Conservation (phyloP, 2,113 vertebrate species). For the Spilogale gracilis region DNA sequence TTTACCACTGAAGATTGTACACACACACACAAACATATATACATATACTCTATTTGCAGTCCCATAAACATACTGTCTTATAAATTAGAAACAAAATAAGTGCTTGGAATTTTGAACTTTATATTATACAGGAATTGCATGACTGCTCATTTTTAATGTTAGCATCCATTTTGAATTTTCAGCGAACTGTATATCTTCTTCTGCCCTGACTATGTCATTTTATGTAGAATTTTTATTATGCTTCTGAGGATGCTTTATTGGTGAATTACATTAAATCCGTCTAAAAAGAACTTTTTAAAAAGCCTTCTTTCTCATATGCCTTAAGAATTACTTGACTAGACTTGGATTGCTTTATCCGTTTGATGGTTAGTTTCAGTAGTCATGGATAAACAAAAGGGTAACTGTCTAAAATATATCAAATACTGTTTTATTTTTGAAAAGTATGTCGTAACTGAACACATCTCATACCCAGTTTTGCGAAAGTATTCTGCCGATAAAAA, state of each 20-base stretch:
- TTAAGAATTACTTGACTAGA: slow-evolving; percentile 88
- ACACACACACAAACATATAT: neutral
- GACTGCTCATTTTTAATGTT: slow-evolving; percentile 85
- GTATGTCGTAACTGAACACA: slow-evolving; percentile 85
- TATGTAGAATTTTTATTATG: slow-evolving; percentile 88
- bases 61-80: slow-evolving; percentile 64
- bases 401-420: slow-evolving; percentile 90
- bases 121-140: slow-evolving; percentile 81
- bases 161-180: slow-evolving; percentile 87
- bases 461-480: slow-evolving; percentile 85
- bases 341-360: slow-evolving; percentile 88
- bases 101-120: slow-evolving; percentile 77
- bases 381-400: slow-evolving; percentile 89
- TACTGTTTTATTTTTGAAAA: slow-evolving; percentile 89
- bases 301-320: slow-evolving; percentile 84
- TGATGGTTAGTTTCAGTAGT: slow-evolving; percentile 90
- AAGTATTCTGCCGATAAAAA: slow-evolving; percentile 88
- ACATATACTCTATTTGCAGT: slow-evolving; percentile 61
- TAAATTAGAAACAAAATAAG: slow-evolving; percentile 74
- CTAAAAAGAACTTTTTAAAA: slow-evolving; percentile 86
- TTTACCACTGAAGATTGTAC: neutral
- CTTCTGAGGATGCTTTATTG: slow-evolving; percentile 88
- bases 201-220: slow-evolving; percentile 85
- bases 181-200: slow-evolving; percentile 83
- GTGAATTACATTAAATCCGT: slow-evolving; percentile 89